Evolutionary conservation across 2,113 vertebrate genomes (phyloP).

Genomic region (Bos taurus): ARS-UCD2.0 NC_037330.1:111996001-111996500

Average conservation of each 20-base stretch:
- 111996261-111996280: too few relatives aligned
- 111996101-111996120: neutral
- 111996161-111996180: neutral
- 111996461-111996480: neutral
- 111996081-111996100: neutral
- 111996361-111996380: neutral
- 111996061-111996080: neutral
- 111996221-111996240: neutral
- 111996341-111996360: neutral
- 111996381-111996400: neutral
- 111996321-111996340: neutral
- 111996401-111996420: neutral
- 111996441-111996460: rapidly evolving
- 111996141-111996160: neutral
- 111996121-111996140: neutral
- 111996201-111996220: neutral
- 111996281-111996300: neutral
- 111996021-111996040: neutral
- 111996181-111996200: neutral
- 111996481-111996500: neutral
- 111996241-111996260: neutral
- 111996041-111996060: neutral
- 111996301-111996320: neutral
- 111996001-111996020: neutral
- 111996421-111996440: neutral